Evolutionary conservation across 2,888 invertebrate genomes (phyloP), one percentile per base, ranked within the genome.

Genomic region (Eilema depressum): DNA sequence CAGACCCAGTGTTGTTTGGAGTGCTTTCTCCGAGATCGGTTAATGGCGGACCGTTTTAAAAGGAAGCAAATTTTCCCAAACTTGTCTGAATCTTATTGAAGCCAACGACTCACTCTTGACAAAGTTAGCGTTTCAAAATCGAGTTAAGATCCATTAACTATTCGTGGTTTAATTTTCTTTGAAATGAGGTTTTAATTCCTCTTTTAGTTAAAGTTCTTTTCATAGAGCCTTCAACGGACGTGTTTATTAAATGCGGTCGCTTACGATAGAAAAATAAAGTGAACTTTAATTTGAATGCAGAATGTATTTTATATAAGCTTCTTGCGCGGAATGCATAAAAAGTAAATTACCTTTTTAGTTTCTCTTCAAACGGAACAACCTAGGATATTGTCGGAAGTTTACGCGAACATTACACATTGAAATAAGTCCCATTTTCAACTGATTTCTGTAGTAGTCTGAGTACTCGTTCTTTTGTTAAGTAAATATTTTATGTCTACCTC

Each of bases 141-240:
- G 86, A 92, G 92, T 93, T 92, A 92, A 92, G 92, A 92, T 86
- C 91, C 91, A 92, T 93, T 93, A 92, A 92, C 92, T 92, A 93
- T 91, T 92, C 88, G 91, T 81, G 92, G 92, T 92, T 92, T 90
- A 92, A 92, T 91, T 92, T 91, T 91, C 89, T 88, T 86, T 83
- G 83, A 86, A 89, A 93, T 91, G 89, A 91, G 91, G 88, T 92
- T 92, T 92, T 91, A 92, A 92, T 90, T 91, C 85, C 79, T 87
- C 85, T 89, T 87, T 86, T 85, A 84, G 80, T 86, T 85, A 80
- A 86, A 89, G 81, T 87, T 86, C 85, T 88, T 85, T 80, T 76
- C 73, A 68, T 70, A 74, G 76, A 88, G 79, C 53, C 53, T 84
- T 82, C 78, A 82, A 86, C 82, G 82, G 81, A 72, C 80, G 79